Evolutionary conservation across 2,113 vertebrate species (phyloP).

Genomic region (Ammodytes marinus): DNA sequence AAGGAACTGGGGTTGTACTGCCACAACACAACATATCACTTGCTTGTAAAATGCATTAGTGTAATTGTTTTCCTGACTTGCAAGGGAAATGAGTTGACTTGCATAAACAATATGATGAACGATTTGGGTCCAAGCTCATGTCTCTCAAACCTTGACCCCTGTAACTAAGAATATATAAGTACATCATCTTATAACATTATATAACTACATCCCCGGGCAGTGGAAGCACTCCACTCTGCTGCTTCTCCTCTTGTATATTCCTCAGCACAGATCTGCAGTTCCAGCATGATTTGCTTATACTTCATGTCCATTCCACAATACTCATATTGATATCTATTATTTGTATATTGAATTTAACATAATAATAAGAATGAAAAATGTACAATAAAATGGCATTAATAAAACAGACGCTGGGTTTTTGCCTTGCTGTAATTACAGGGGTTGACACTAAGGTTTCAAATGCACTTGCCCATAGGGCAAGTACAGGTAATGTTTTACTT

Average conservation of each 20-base stretch:
- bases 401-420: not conserved
- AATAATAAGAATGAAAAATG: not conserved
- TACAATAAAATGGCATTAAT: not conserved
- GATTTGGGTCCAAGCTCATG: conserved; percentile 9
- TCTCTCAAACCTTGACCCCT: conserved; percentile 34
- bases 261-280: not conserved
- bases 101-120: conserved; percentile 35
- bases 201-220: conserved; percentile 61
- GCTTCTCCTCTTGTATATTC: conserved; percentile 12
- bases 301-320: not conserved
- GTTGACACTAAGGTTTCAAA: too few relatives aligned
- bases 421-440: not conserved
- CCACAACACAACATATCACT: conserved; percentile 7
- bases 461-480: too few relatives aligned
- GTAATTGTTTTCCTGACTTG: not conserved
- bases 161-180: conserved; percentile 55
- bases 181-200: conserved; percentile 45
- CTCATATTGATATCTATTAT: not conserved
- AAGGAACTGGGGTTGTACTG: not conserved
- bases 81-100: not conserved
- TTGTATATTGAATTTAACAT: not conserved
- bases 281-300: not conserved
- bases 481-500: too few relatives aligned
- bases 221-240: conserved; percentile 9
- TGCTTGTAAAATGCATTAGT: not conserved